Evolutionary conservation across 2,888 invertebrate genomes (phyloP), one percentile per base, ranked within the genome.

Genomic region (Drosophila fungiperda): DNA sequence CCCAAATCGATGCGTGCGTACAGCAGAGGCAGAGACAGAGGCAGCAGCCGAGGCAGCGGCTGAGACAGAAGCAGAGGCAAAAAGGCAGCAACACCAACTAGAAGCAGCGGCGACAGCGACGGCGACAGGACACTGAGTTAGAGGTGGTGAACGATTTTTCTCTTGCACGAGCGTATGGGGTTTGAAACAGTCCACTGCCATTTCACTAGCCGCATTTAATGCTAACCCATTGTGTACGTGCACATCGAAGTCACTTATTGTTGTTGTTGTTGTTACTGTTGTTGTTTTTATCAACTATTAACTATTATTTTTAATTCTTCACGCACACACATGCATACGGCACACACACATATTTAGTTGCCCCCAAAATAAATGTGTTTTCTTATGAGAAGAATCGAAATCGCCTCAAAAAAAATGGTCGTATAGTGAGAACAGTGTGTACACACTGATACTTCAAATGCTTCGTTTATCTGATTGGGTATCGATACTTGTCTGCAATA

Each of bases 1-100:
- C 82, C 83, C 83, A 89, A 90, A 89, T 88, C 90, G 83, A 87
- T 87, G 81, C 84, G 84, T 81, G 87, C 80, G 85, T 78, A 76
- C 70, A 78, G 74, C 78, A 58, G 73, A 20, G 38, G 36, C 63
- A 68, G 62, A 53, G 76, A 61, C 78, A 80, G 68, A 49, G 73
- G 70, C 72, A 74, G 76, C 59, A 72, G 71, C 73, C 64, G 73
- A 54, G 73, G 77, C 82, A 63, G 76, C 20, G 45, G 45, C 45
- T 45, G 45, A 12, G 35, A 45, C 55, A 45, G 45, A 45, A 23
- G 45, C 45, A 36, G 54, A 54, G 63, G 68, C 55, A 55, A 62
- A 77, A 50, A 55, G 75, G 76, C 62, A 73, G 77, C 73, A 73
- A 66, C 77, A 69, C 76, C 76, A 75, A 75, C 76, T 66, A 76